Evolutionary conservation across 2,888 invertebrate genomes (phyloP), one percentile per base, ranked within the genome.

Genomic region (Mystacides longicornis): DNA sequence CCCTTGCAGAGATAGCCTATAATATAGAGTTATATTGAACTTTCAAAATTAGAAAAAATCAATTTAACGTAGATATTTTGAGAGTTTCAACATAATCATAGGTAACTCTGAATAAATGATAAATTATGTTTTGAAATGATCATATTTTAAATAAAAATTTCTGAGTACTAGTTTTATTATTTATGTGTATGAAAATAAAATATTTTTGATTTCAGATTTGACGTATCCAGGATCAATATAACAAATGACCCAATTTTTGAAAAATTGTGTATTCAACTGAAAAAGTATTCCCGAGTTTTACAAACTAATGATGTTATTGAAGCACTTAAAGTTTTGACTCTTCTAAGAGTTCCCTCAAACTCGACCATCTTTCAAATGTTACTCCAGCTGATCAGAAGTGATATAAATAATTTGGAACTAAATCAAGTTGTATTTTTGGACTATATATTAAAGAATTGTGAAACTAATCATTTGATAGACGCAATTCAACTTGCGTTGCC

Each of bases 401-500:
- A 80, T 59, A 73, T 86, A 11, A 86, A 87, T 67, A 65, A 77
- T 42, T 65, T 88, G 11, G 76, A 72, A 57, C 66, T 85, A 20
- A 69, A 77, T 2, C 81, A 86, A 63, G 79, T 86, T 23, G 77
- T 81, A 63, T 84, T 83, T 65, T 53, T 85, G 16, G 77, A 84
- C 65, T 82, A 80, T 64, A 63, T 86, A 5, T 65, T 88, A 0
- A 65, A 67, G 1, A 73, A 75, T 56, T 76, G 78, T 49, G 70
- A 77, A 42, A 63, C 62, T 1, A 76, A 74, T 14, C 81, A 86
- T 54, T 68, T 87, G 21, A 75, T 81, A 0, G 81, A 83, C 31
- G 86, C 85, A 0, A 64, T 88, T 3, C 74, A 74, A 63, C 71
- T 83, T 1, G 86, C 87, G 0, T 64, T 87, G 9, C 86, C 86